Percentiles rank a stretch among this genome's conserved stretches.
These are phyloP conservation scores for Spongia lamella DNA, from an alignment of 37 sponge, comb jelly and placozoan species.

Conservation along the genomic window DNA sequence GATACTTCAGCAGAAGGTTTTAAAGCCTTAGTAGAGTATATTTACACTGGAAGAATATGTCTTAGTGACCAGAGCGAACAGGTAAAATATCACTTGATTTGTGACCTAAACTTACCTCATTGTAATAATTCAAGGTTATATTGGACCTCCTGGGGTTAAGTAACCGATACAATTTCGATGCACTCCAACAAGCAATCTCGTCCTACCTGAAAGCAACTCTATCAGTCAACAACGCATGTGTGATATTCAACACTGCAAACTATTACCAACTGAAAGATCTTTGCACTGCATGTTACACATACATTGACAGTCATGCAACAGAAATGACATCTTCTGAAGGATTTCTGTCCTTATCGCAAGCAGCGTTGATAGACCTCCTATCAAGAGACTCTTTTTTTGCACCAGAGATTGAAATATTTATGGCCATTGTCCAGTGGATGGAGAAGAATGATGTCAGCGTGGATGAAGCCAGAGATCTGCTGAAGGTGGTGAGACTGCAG, in stretches of 20 bases:
- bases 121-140: slow-evolving; percentile 35
- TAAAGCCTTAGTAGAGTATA: slow-evolving; percentile 63
- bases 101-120: too few species aligned
- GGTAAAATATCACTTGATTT: slow-evolving; percentile 35
- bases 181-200: slow-evolving; percentile 64
- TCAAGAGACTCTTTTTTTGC: slow-evolving; percentile 86
- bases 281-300: slow-evolving; percentile 45
- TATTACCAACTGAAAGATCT: slow-evolving; percentile 78
- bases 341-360: slow-evolving; percentile 69
- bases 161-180: slow-evolving; percentile 78
- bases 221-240: slow-evolving; percentile 71
- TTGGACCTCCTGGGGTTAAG: slow-evolving; percentile 80
- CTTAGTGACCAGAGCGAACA: slow-evolving; percentile 68
- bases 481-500: slow-evolving; percentile 68
- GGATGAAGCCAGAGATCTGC: slow-evolving; percentile 38
- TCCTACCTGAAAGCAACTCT: slow-evolving; percentile 77
- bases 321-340: slow-evolving; percentile 82
- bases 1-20: slow-evolving; percentile 82
- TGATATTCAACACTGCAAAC: slow-evolving; percentile 76
- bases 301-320: slow-evolving; percentile 74
- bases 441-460: slow-evolving; percentile 42
- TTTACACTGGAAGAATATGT: slow-evolving; percentile 76
- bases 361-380: slow-evolving; percentile 69
- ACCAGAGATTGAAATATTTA: slow-evolving; percentile 84
- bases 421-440: slow-evolving; percentile 76